Evolutionary conservation across 1,140 invertebrate species (phyloP).

Genomic region (Telenomus remus): DNA sequence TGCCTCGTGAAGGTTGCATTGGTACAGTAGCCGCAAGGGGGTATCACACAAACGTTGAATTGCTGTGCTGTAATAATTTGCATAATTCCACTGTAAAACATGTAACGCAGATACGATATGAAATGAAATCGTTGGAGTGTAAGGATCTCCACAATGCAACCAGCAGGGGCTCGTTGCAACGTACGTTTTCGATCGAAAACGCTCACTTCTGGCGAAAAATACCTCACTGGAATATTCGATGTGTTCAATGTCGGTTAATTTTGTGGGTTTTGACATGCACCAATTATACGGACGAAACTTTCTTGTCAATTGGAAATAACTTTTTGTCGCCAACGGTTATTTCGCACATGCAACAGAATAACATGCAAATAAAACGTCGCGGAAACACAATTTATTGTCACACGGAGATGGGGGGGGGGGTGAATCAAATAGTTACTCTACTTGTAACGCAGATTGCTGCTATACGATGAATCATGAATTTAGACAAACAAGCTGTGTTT

Average conservation of each 20-base stretch:
- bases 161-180: too few species aligned
- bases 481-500: not conserved
- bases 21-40: too few species aligned
- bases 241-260: slow-evolving; percentile 50
- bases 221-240: not conserved
- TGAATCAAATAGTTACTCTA: slow-evolving; percentile 14
- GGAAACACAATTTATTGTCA: slow-evolving; percentile 27
- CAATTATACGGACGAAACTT: slow-evolving; percentile 45
- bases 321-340: slow-evolving; percentile 17
- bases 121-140: slow-evolving; percentile 25
- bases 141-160: slow-evolving; percentile 27
- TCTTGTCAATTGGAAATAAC: slow-evolving; percentile 40
- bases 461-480: not conserved
- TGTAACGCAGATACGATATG: slow-evolving; percentile 18
- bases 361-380: slow-evolving; percentile 42
- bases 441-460: not conserved
- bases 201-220: not conserved
- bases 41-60: slow-evolving; percentile 7
- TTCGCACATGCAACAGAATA: slow-evolving; percentile 20
- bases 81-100: slow-evolving; percentile 30
- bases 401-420: slow-evolving; percentile 17
- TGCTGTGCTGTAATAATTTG: slow-evolving; percentile 18
- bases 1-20: too few species aligned
- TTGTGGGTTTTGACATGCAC: slow-evolving; percentile 46
- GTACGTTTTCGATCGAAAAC: too few species aligned